Evolutionary conservation across 92 coral and sea anemone species (phyloP), one percentile per base, ranked within the genome.

Genomic region (Galaxea fascicularis): DNA sequence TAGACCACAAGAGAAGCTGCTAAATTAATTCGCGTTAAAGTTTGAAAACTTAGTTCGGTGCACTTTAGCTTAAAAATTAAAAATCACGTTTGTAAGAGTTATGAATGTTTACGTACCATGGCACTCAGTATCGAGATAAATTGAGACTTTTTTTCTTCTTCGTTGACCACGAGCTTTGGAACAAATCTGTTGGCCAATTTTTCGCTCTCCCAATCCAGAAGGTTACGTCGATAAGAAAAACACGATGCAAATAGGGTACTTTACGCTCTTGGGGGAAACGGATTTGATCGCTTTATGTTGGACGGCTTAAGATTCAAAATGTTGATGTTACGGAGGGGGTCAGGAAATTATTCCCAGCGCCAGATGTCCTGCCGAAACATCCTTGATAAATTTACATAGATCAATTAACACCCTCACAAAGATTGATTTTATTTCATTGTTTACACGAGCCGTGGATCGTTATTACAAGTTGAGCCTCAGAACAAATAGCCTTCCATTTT

Each of bases 391-490:
- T 83, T 83, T 83, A 75, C 87, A 83, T 83, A 83, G 87, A 62
- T 74, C 87, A 83, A 83, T 83, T 83, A 75, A 73, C 87, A 83
- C 87, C 47, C 76, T 73, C 74, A 78, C 51, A 74, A 51, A 60
- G 87, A 74, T 71, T 82, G 77, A 76, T 82, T 70, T 82, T 71
- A 82, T 82, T 62, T 72, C 74, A 56, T 82, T 82, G 86, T 82
- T 82, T 82, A 44, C 68, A 1, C 39, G 86, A 28, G 21, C 74
- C 10, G 30, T 10, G 12, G 54, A 39, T 79, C 65, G 76, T 66
- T 51, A 51, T 79, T 66, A 29, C 73, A 51, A 39, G 75, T 67
- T 67, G 31, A 71, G 59, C 65, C 28, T 53, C 22, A 52, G 51
- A 28, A 47, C 66, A 68, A 79, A 79, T 79, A 68, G 46, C 26